Evolutionary conservation across 1,140 invertebrate genomes (phyloP), one percentile per base, ranked within the genome.

Genomic region (Sminthurinus signatus): DNA sequence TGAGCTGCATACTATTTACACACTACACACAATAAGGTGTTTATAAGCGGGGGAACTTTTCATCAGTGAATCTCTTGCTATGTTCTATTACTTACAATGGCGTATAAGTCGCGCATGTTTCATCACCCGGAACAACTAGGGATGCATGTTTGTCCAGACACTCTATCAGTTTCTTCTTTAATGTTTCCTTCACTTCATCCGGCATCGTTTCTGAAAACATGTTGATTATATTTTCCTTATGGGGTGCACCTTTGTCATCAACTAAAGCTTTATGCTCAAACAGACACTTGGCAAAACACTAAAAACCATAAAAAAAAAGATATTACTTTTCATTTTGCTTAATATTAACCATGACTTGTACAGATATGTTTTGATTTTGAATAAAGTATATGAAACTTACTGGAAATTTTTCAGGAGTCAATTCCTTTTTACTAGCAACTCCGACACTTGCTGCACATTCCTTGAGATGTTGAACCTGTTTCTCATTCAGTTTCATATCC

Each of bases 221-320:
- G 25, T 52, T 52, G 4, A 52, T 8, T 10, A 52, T 28, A 29
- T 52, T 52, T 29, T 52, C 50, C 32, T 36, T 36, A 8, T n/a
- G 21, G 4, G 21, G 21, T 14, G 15, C 44, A n/a, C 15, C 44
- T 8, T 46, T 46, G 15, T n/a, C 15, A 46, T 46, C 15, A 21
- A 46, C 50, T 10, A 52, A 25, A 27, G 25, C 27, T 25, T 52
- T 52, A n/a, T 52, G 19, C 28, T 52, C 50, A 29, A 52, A 52
- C 25, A 52, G 4, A 23, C 50, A 52, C 25, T 52, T 52, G 19
- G 50, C 50, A 19, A 48, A 48, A 48, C 44, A 48, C 44, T 48
- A 19, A n/a, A 5, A 25, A 48, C 4, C 4, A 36, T 36, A n/a
- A n/a, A n/a, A n/a, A n/a, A n/a, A n/a, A n/a, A n/a, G n/a, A n/a